These are phyloP conservation scores for Loriculus beryllinus DNA, from an alignment of 2,797 vertebrate genomes.

Conservation along the genomic window DNA sequence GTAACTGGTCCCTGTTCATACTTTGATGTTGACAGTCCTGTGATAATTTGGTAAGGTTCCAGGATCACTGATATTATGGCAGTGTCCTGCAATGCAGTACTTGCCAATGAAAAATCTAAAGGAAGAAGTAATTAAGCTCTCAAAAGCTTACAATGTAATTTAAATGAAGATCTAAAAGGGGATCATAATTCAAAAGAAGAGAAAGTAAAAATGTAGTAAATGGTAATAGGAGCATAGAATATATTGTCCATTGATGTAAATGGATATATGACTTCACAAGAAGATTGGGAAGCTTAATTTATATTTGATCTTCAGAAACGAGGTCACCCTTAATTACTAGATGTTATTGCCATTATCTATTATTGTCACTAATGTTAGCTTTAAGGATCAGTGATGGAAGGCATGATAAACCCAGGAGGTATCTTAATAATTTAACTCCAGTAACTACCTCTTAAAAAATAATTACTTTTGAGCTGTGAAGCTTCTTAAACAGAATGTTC, in stretches of 20 bases:
- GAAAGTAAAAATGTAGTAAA: background rate
- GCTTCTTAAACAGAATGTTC: background rate
- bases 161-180: background rate
- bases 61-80: background rate
- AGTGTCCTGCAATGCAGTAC: background rate
- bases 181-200: background rate
- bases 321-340: background rate
- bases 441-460: background rate
- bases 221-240: background rate
- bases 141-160: background rate
- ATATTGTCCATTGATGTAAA: background rate
- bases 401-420: background rate
- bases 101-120: background rate
- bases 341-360: background rate
- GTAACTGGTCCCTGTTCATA: background rate
- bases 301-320: background rate
- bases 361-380: background rate
- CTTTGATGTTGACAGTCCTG: background rate
- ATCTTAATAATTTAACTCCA: background rate
- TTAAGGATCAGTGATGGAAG: background rate
- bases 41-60: background rate
- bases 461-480: background rate
- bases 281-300: background rate
- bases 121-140: background rate
- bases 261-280: background rate